phyloP scores from a whole-genome alignment of 2,797 vertebrate species.

The Decapterus maruadsi region DNA sequence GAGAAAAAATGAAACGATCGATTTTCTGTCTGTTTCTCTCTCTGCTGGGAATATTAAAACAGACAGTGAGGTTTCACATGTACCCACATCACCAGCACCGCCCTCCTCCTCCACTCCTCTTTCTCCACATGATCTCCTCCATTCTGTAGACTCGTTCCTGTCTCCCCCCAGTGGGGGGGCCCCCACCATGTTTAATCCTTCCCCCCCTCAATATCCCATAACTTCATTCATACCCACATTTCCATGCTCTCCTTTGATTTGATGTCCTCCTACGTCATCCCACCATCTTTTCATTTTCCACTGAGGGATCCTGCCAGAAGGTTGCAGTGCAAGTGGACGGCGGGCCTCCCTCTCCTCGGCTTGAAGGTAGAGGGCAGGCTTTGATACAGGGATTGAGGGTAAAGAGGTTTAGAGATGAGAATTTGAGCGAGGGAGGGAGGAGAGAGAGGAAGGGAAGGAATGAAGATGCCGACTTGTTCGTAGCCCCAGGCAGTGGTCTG shows the following conservation, averaged over 20 bases:
- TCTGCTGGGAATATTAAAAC: slow-evolving; percentile 83
- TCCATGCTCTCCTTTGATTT: not conserved
- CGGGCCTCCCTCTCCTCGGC: slow-evolving; percentile 9
- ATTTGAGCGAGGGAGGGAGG: slow-evolving; percentile 7
- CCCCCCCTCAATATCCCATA: not conserved
- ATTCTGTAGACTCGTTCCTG: not conserved
- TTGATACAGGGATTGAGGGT: slow-evolving; percentile 38
- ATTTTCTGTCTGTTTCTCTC: slow-evolving; percentile 83
- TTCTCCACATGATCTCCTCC: not conserved
- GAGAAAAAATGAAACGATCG: slow-evolving; percentile 79
- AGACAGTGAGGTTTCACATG: slow-evolving; percentile 74
- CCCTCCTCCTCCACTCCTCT: not conserved
- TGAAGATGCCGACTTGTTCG: slow-evolving; percentile 16
- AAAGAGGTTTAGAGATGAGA: slow-evolving; percentile 34
- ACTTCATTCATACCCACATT: not conserved
- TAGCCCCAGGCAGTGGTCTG: slow-evolving; percentile 57
- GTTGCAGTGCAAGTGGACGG: slow-evolving; percentile 10
- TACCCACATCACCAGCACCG: not conserved
- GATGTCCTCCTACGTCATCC: not conserved
- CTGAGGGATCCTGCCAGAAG: not conserved
- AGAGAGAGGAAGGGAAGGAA: not conserved
- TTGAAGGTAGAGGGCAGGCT: slow-evolving; percentile 27
- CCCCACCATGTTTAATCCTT: not conserved
- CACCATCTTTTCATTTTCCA: slow-evolving; percentile 10
- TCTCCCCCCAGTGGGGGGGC: no score